Percentiles rank a stretch among this genome's conserved stretches.
Conservation (phyloP, 2,797 vertebrate genomes). For the Sarcoramphus papa region DNA sequence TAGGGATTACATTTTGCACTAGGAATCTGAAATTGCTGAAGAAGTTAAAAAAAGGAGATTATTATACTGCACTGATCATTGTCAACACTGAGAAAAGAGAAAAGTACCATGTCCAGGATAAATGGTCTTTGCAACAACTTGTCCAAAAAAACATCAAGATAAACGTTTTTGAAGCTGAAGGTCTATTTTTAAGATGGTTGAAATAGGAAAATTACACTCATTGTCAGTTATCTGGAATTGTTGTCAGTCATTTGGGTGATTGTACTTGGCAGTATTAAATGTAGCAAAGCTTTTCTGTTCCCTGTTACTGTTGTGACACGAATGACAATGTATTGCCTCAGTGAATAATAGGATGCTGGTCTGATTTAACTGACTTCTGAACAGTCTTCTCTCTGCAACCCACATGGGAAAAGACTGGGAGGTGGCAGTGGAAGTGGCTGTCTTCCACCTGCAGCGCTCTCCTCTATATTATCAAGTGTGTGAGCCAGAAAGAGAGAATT, state of each 20-base stretch:
- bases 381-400: background rate
- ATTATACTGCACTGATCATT: background rate
- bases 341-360: background rate
- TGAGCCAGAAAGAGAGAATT: background rate
- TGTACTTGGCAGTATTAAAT: constrained; percentile 9
- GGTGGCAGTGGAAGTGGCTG: background rate
- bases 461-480: background rate
- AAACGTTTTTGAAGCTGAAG: background rate
- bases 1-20: background rate
- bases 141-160: background rate
- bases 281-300: background rate
- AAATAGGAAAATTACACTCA: constrained; percentile 35
- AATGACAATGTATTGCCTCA: constrained; percentile 13
- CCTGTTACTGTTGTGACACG: constrained; percentile 1
- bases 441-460: background rate
- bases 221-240: constrained; percentile 4
- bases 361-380: background rate
- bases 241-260: constrained; percentile 25
- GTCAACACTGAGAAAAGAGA: background rate
- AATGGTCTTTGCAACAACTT: background rate
- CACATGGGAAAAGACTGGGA: background rate
- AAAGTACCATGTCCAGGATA: background rate
- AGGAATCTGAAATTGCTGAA: background rate
- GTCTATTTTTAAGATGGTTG: constrained; percentile 10
- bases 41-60: background rate